These are phyloP conservation scores for Thaumetopoea pityocampa DNA, from an alignment of 1,140 invertebrate genomes.

Conservation along the genomic window DNA sequence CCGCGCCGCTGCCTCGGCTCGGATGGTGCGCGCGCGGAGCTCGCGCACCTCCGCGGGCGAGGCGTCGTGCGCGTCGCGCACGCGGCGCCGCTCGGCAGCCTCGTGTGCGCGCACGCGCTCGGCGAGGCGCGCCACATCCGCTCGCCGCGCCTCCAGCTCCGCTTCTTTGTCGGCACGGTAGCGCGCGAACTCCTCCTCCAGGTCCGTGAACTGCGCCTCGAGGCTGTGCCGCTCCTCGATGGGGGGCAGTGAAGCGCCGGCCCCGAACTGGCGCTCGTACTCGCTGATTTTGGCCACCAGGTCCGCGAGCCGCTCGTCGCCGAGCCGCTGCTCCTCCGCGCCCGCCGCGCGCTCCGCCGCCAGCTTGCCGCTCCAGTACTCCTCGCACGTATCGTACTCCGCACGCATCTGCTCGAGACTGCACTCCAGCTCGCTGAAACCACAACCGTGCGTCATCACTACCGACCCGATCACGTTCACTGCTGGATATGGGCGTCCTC, in stretches of 20 bases:
- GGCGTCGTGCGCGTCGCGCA: slow-evolving; percentile 7
- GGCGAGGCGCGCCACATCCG: background rate
- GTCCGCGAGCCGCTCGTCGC: slow-evolving; percentile 86
- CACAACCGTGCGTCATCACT: background rate
- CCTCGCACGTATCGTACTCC: slow-evolving; percentile 90
- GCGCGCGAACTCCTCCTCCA: slow-evolving; percentile 83
- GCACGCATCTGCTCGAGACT: slow-evolving; percentile 83
- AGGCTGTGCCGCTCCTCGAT: slow-evolving; percentile 85
- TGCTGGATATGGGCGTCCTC: background rate
- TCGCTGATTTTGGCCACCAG: slow-evolving; percentile 85
- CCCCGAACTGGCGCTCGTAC: slow-evolving; percentile 86
- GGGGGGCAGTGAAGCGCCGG: slow-evolving; percentile 78
- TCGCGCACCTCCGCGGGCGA: slow-evolving; percentile 13
- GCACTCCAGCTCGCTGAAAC: slow-evolving; percentile 79
- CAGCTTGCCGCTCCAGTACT: slow-evolving; percentile 88
- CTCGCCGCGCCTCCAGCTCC: slow-evolving; percentile 11
- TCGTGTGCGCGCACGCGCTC: background rate
- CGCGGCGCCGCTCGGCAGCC: slow-evolving; percentile 3
- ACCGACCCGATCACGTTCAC: background rate
- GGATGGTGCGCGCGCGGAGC: slow-evolving; percentile 32
- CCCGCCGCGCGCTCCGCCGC: slow-evolving; percentile 86
- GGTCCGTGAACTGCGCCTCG: slow-evolving; percentile 84
- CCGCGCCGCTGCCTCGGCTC: slow-evolving; percentile 33
- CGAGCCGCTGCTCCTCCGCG: slow-evolving; percentile 85
- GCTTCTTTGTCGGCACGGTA: slow-evolving; percentile 50